phyloP scores from a whole-genome alignment of 2,113 vertebrate species.

The Maccullochella peelii region DNA sequence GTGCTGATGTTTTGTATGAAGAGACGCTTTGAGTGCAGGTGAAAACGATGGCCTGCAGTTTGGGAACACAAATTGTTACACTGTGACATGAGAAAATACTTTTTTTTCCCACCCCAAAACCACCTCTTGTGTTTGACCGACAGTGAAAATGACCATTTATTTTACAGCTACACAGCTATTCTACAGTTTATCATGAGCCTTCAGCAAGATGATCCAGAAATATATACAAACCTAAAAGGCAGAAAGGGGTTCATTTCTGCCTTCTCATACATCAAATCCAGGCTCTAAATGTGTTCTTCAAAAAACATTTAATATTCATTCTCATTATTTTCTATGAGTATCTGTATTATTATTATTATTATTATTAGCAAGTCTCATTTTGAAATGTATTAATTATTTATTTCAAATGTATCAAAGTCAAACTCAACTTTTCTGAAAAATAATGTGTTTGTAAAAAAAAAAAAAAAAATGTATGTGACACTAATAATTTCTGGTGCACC shows the following conservation, averaged over 20 bases:
- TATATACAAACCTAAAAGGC: not conserved
- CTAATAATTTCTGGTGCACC: not conserved
- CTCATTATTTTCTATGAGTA: not conserved
- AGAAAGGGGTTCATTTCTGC: not conserved
- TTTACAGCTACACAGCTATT: not conserved
- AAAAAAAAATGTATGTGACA: not conserved
- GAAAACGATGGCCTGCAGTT: not conserved
- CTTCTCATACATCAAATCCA: not conserved
- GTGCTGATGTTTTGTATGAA: not conserved
- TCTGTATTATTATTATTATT: not conserved
- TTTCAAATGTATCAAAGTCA: too few species aligned
- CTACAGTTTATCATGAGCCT: not conserved
- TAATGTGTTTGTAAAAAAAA: too few species aligned
- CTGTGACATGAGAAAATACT: not conserved
- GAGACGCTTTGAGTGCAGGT: slow-evolving; percentile 31
- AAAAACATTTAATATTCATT: not conserved
- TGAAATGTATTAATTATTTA: not conserved
- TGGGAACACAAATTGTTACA: not conserved
- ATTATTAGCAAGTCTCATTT: too few species aligned
- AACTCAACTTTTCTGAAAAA: not conserved
- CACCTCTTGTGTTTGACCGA: not conserved
- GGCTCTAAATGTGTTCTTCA: not conserved
- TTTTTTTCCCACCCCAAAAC: not conserved
- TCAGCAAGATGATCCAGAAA: not conserved
- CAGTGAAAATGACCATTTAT: slow-evolving; percentile 2